phyloP scores from a whole-genome alignment of 2,797 vertebrate genomes.

The Crenichthys baileyi region DNA sequence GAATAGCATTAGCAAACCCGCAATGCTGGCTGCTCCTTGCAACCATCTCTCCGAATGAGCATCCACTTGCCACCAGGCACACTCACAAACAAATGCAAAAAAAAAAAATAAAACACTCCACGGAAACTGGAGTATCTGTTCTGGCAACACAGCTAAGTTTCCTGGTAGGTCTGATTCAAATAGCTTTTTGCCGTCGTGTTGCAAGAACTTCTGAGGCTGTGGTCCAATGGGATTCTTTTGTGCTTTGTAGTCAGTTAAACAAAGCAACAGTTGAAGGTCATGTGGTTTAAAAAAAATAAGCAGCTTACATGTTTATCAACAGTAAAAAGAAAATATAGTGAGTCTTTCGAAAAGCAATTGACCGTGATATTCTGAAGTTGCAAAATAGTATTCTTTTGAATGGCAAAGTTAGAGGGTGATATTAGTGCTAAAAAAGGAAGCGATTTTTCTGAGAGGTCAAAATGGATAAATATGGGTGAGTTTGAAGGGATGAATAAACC shows the following conservation, averaged over 20 bases:
- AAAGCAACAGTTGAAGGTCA: conserved; percentile 60
- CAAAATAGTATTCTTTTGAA: conserved; percentile 59
- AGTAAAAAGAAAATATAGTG: conserved; percentile 52
- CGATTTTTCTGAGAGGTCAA: conserved; percentile 63
- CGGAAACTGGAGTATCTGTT: conserved; percentile 34
- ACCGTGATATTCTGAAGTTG: conserved; percentile 59
- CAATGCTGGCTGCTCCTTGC: conserved; percentile 44
- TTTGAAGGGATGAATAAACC: conserved; percentile 62
- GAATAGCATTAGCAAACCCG: conserved; percentile 82
- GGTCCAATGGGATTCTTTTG: conserved; percentile 43
- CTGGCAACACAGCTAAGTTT: conserved; percentile 31
- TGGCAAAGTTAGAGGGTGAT: conserved; percentile 49
- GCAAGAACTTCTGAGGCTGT: conserved; percentile 34
- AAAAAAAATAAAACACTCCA: conserved; percentile 6
- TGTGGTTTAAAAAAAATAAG: conserved; percentile 43
- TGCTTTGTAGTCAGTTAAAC: conserved; percentile 44
- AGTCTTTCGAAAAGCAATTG: conserved; percentile 68
- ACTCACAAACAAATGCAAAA: conserved; percentile 20
- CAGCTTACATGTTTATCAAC: conserved; percentile 69
- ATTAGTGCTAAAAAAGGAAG: conserved; percentile 54
- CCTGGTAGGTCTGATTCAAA: conserved; percentile 23
- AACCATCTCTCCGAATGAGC: conserved; percentile 33
- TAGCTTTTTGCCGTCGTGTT: conserved; percentile 37
- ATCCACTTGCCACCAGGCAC: conserved; percentile 20
- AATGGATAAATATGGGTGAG: conserved; percentile 56